Evolutionary conservation across 1,140 invertebrate genomes (phyloP).

Genomic region (Trichogramma pretiosum): DNA sequence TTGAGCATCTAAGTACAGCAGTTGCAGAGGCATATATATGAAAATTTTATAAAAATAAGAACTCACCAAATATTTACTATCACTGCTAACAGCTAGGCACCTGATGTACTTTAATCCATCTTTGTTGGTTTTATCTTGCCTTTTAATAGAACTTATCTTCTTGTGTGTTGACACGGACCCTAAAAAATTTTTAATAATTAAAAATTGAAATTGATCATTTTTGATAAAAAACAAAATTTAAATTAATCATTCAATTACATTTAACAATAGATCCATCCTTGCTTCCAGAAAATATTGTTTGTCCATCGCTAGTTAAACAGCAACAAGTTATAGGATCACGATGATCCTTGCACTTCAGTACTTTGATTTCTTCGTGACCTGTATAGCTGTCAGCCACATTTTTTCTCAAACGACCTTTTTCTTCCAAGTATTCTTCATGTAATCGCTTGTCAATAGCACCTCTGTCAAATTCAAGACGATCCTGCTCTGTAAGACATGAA

Average conservation of each 20-base stretch:
- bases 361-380: slow-evolving; percentile 43
- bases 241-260: slow-evolving; percentile 48
- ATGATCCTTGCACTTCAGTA: slow-evolving; percentile 64
- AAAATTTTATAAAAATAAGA: not conserved
- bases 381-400: slow-evolving; percentile 62
- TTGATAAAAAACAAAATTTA: slow-evolving; percentile 10
- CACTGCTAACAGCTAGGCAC: slow-evolving; percentile 72
- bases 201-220: slow-evolving; percentile 6
- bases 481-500: slow-evolving; percentile 48
- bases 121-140: slow-evolving; percentile 40
- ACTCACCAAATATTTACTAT: slow-evolving; percentile 73
- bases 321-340: slow-evolving; percentile 73
- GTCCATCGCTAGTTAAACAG: slow-evolving; percentile 65
- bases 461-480: slow-evolving; percentile 58
- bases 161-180: slow-evolving; percentile 49
- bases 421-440: slow-evolving; percentile 75
- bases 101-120: slow-evolving; percentile 46
- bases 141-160: slow-evolving; percentile 53
- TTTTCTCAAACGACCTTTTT: slow-evolving; percentile 68
- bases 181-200: slow-evolving; percentile 21
- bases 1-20: too few relatives aligned
- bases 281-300: slow-evolving; percentile 71
- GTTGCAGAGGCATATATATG: too few relatives aligned
- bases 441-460: slow-evolving; percentile 62
- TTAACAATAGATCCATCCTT: slow-evolving; percentile 85